phyloP scores from a whole-genome alignment of 2,888 invertebrate genomes.

The Drosophila percnosoma region DNA sequence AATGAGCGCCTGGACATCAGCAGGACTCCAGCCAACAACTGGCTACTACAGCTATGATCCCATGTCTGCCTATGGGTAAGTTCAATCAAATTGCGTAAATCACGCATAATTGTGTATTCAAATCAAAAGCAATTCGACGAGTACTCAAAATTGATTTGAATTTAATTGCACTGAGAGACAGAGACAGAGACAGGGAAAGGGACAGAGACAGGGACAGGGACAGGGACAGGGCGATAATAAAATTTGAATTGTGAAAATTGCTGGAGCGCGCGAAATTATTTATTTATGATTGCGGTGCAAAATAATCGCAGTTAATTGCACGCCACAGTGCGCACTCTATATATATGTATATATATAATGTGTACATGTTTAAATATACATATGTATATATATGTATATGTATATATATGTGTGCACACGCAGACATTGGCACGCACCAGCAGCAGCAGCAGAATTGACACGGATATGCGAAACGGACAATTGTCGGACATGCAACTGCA shows the following conservation, averaged over 20 bases:
- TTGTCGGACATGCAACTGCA: constrained; percentile 61
- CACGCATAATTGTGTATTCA: neutral
- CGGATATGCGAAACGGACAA: constrained; percentile 50
- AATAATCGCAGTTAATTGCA: constrained; percentile 83
- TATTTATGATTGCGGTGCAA: constrained; percentile 81
- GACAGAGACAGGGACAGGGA: neutral
- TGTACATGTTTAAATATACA: neutral
- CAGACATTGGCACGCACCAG: constrained; percentile 27
- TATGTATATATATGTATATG: neutral
- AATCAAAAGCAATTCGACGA: constrained; percentile 72
- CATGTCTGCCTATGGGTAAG: constrained; percentile 96
- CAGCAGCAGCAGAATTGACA: constrained; percentile 41
- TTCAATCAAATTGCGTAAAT: neutral
- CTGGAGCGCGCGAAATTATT: constrained; percentile 80
- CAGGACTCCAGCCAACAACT: constrained; percentile 94
- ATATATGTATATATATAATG: constrained; percentile 21
- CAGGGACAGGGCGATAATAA: constrained; percentile 64
- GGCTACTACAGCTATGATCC: constrained; percentile 98
- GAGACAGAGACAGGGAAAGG: constrained; percentile 7
- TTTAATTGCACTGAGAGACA: constrained; percentile 73
- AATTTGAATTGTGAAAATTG: constrained; percentile 80
- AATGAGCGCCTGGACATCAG: constrained; percentile 96
- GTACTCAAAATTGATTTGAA: constrained; percentile 83
- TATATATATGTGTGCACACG: constrained; percentile 7
- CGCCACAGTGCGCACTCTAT: constrained; percentile 54